A percentile compares a stretch with the other conserved stretches of the same genome.
These are phyloP conservation scores for Loripinus fragilis DNA, from an alignment of 2,888 invertebrate genomes.

Conservation along the genomic window DNA sequence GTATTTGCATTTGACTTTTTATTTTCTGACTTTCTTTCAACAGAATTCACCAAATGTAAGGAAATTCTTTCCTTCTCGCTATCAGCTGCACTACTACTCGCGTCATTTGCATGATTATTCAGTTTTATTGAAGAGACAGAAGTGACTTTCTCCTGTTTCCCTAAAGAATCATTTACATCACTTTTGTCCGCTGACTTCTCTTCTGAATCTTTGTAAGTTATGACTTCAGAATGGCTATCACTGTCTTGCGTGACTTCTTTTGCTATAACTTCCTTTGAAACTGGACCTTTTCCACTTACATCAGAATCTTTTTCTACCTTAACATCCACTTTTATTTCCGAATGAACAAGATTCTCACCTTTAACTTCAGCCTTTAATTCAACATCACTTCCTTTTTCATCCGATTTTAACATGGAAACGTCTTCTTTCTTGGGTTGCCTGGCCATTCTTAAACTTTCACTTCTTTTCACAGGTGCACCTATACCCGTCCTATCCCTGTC, in stretches of 20 bases:
- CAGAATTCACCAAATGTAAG: neutral
- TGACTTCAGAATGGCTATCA: neutral
- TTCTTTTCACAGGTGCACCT: conserved; percentile 40
- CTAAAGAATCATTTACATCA: neutral
- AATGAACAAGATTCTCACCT: neutral
- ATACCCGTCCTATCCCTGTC: conserved; percentile 9
- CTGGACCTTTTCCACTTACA: neutral
- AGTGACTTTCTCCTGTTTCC: neutral
- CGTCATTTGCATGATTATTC: neutral
- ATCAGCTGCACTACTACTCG: neutral
- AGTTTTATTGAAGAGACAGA: neutral
- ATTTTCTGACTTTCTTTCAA: neutral
- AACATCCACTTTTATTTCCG: neutral
- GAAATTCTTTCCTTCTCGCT: neutral
- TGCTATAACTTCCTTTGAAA: neutral
- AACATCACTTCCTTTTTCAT: neutral
- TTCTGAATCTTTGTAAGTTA: neutral
- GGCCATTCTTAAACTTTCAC: conserved; percentile 52
- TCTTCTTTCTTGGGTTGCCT: neutral
- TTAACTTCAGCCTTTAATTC: neutral
- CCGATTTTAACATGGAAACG: neutral
- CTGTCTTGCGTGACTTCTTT: neutral
- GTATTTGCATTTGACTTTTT: neutral
- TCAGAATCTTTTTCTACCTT: neutral
- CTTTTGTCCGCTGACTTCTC: neutral